A percentile compares a stretch with the other conserved stretches of the same genome.
Conservation (phyloP, 2,888 invertebrate genomes). For the Syrphus vitripennis region DNA sequence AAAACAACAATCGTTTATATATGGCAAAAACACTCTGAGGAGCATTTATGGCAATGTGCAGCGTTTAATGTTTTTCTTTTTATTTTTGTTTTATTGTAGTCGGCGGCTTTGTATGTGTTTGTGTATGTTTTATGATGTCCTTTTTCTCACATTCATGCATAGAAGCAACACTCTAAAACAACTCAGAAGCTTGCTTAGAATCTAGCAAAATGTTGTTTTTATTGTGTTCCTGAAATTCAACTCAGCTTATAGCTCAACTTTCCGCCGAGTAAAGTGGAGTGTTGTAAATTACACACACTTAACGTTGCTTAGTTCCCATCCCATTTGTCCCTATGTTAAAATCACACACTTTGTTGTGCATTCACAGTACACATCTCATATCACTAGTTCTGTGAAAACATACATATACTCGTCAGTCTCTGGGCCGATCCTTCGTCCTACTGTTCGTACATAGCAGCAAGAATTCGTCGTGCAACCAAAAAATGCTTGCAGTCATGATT, state of each 20-base stretch:
- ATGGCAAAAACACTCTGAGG: slow-evolving; percentile 53
- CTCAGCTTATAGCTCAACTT: slow-evolving; percentile 3
- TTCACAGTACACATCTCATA: not conserved
- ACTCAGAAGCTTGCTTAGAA: slow-evolving; percentile 35
- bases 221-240: slow-evolving; percentile 45
- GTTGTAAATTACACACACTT: slow-evolving; percentile 66
- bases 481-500: slow-evolving; percentile 11
- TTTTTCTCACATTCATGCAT: slow-evolving; percentile 5
- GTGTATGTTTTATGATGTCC: not conserved
- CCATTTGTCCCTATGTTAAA: not conserved
- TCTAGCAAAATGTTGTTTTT: slow-evolving; percentile 60
- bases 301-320: not conserved
- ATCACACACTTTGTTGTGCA: slow-evolving; percentile 22
- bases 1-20: slow-evolving; percentile 63
- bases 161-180: slow-evolving; percentile 37
- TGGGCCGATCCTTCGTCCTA: not conserved
- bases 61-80: slow-evolving; percentile 53
- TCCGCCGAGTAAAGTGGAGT: slow-evolving; percentile 8
- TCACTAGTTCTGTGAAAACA: not conserved
- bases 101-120: not conserved
- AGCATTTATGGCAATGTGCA: slow-evolving; percentile 70
- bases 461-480: not conserved
- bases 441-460: not conserved
- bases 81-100: slow-evolving; percentile 29
- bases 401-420: not conserved